Conservation (phyloP, 2,797 vertebrate species). For the Gambusia yucatana region DNA sequence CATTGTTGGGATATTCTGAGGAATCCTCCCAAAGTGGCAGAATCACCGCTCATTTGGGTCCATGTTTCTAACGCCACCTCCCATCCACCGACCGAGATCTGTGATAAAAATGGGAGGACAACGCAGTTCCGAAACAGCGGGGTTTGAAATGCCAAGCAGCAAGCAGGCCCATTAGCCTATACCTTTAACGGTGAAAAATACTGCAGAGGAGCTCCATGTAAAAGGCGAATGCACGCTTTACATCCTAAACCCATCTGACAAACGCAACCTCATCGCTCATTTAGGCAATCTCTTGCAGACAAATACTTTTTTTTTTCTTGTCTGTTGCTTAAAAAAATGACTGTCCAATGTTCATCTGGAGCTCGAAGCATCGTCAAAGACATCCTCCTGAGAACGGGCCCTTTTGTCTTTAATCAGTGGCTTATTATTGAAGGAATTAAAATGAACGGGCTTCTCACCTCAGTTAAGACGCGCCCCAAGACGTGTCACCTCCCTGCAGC, state of each 20-base stretch:
- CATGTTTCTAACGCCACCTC: constrained; percentile 4
- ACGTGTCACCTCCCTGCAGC: constrained; percentile 31
- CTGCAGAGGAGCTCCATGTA: constrained; percentile 2
- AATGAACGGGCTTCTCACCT: constrained; percentile 53
- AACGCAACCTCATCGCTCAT: neutral
- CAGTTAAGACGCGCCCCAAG: constrained; percentile 35
- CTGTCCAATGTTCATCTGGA: neutral
- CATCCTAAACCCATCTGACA: neutral
- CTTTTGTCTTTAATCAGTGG: neutral
- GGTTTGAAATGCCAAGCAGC: constrained; percentile 2
- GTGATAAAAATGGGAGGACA: neutral
- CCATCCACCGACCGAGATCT: neutral
- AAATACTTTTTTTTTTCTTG: neutral
- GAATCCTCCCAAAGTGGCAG: constrained; percentile 34
- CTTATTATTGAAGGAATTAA: constrained; percentile 15
- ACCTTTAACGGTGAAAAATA: constrained; percentile 30
- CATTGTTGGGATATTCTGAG: neutral
- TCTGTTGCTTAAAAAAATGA: neutral
- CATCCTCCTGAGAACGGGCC: constrained; percentile 9
- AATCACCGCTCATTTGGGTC: constrained; percentile 7
- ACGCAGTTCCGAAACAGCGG: constrained; percentile 1
- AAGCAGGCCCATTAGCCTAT: constrained; percentile 50
- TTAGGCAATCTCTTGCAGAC: neutral
- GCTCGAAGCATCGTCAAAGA: constrained; percentile 13
- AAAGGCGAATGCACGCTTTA: constrained; percentile 1